phyloP scores from a whole-genome alignment of 64 coral and sea anemone genomes.

The Cladopsammia gracilis region DNA sequence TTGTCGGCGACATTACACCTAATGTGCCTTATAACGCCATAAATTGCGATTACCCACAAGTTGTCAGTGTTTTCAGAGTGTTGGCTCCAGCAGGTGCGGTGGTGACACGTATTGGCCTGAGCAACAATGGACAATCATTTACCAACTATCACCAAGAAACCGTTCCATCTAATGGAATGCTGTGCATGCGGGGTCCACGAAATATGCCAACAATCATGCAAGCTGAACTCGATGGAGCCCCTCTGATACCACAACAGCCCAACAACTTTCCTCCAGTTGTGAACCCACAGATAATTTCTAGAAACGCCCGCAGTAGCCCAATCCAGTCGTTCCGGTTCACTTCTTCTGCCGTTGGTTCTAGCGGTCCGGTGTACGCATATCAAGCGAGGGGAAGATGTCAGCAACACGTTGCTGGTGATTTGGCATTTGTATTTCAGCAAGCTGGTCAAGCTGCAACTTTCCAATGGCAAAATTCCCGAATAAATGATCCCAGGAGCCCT shows the following conservation, averaged over 20 bases:
- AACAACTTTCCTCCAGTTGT: not conserved
- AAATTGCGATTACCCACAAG: not conserved
- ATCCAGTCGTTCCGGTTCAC: constrained; percentile 14
- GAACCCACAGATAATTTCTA: not conserved
- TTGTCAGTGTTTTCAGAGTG: not conserved
- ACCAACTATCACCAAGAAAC: constrained; percentile 3
- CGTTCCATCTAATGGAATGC: not conserved
- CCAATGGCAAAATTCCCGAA: not conserved
- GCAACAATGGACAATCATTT: not conserved
- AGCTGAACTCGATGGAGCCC: not conserved
- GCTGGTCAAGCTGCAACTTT: not conserved
- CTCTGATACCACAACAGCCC: not conserved
- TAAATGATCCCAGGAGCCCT: not conserved
- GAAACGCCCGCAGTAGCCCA: not conserved
- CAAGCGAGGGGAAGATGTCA: not conserved
- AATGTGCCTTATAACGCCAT: not conserved
- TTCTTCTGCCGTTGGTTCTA: not conserved
- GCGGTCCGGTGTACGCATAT: not conserved
- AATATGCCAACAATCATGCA: not conserved
- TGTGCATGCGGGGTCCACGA: not conserved
- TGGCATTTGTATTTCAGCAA: constrained; percentile 1
- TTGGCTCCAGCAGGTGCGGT: not conserved
- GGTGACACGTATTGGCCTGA: not conserved
- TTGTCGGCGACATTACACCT: constrained; percentile 62
- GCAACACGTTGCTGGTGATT: not conserved